A percentile compares a stretch with the other conserved stretches of the same genome.
Conservation (phyloP, 2,888 invertebrate species). For the Drosophila eohydei region DNA sequence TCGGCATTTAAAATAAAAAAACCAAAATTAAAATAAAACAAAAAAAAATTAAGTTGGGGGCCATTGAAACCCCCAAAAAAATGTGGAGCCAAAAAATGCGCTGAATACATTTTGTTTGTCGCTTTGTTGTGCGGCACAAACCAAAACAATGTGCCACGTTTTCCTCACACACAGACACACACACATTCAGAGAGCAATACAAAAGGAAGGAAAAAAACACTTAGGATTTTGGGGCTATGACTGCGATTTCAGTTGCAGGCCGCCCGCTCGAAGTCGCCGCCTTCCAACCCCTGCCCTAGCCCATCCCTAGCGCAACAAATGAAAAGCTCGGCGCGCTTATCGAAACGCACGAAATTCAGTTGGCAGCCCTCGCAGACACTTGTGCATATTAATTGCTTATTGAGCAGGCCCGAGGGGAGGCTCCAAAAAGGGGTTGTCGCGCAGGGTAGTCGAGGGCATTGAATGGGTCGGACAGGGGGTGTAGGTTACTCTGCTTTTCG, state of each 20-base stretch:
- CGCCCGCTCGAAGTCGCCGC: not conserved
- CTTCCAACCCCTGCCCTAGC: not conserved
- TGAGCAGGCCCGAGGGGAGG: conserved; percentile 55
- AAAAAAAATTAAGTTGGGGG: conserved; percentile 36
- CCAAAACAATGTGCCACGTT: conserved; percentile 65
- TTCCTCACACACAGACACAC: conserved; percentile 15
- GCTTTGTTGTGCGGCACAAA: conserved; percentile 23
- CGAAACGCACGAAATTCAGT: conserved; percentile 48
- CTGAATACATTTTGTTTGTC: conserved; percentile 21
- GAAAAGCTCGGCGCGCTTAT: conserved; percentile 36
- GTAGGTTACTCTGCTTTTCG: conserved; percentile 21
- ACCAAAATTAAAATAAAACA: conserved; percentile 1
- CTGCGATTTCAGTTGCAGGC: conserved; percentile 41
- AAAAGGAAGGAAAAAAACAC: conserved; percentile 39
- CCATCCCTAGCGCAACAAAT: conserved; percentile 8
- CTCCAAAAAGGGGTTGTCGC: not conserved
- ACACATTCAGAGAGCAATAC: conserved; percentile 2
- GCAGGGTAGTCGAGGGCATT: not conserved
- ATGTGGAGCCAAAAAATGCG: not conserved
- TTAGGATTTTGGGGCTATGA: conserved; percentile 29
- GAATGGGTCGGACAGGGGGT: not conserved
- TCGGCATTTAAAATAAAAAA: conserved; percentile 4
- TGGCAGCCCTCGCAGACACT: conserved; percentile 68
- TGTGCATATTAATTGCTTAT: conserved; percentile 82
- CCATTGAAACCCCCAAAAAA: not conserved